phyloP scores from a whole-genome alignment of 2,797 vertebrate species.

The Danio aesculapii region DNA sequence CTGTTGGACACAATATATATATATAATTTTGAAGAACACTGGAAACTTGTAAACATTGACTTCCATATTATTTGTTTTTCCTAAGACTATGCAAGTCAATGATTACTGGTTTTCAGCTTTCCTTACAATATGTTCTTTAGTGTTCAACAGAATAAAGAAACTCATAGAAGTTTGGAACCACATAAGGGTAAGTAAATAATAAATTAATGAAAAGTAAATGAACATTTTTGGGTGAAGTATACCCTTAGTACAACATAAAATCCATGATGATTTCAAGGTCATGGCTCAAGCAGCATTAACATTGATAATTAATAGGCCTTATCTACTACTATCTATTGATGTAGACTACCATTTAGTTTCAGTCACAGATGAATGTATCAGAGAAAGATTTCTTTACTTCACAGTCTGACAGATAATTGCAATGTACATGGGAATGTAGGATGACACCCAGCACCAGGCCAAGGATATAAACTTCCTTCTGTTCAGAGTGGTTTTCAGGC shows the following conservation, averaged over 20 bases:
- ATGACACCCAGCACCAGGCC: conserved; percentile 78
- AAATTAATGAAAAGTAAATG: too few species aligned
- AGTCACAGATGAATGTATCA: conserved; percentile 38
- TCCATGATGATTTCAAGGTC: neutral
- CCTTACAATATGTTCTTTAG: too few species aligned
- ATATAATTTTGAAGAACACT: too few species aligned
- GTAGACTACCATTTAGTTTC: conserved; percentile 7
- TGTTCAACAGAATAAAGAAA: too few species aligned
- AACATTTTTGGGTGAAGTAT: too few species aligned
- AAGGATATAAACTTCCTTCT: conserved; percentile 75
- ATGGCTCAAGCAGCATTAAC: neutral
- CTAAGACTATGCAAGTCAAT: too few species aligned
- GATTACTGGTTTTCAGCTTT: too few species aligned
- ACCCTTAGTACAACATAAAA: neutral
- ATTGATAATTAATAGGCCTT: neutral
- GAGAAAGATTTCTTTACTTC: conserved; percentile 49
- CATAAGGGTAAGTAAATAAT: too few species aligned
- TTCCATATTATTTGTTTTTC: too few species aligned
- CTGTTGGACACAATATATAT: too few species aligned
- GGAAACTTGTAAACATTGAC: too few species aligned
- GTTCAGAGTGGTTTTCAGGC: conserved; percentile 70
- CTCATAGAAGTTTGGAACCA: too few species aligned
- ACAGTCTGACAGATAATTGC: conserved; percentile 51
- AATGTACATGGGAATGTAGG: conserved; percentile 72
- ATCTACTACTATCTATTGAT: neutral